Percentiles rank a stretch among this genome's conserved stretches.
Evolutionary conservation across 2,797 vertebrate genomes (phyloP).

Genomic region (Mormyrus proboscirostris): DNA sequence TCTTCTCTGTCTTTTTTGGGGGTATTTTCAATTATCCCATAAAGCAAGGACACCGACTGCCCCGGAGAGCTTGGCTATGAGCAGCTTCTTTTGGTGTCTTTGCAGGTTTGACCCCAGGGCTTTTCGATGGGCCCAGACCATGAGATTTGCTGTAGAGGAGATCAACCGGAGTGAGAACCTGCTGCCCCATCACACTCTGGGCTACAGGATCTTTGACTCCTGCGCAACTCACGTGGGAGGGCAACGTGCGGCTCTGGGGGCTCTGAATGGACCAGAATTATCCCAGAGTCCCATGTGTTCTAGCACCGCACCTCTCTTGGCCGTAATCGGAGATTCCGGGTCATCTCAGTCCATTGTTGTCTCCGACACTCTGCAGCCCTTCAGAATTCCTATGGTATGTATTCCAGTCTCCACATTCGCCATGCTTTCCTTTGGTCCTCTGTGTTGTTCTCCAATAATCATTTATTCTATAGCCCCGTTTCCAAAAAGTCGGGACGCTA

Average conservation of each 20-base stretch:
- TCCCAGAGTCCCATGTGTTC: constrained; percentile 29
- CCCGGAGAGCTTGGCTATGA: background rate
- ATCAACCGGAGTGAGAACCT: constrained; percentile 40
- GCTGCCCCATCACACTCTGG: constrained; percentile 40
- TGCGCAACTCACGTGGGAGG: constrained; percentile 43
- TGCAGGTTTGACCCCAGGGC: constrained; percentile 45
- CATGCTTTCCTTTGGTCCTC: background rate
- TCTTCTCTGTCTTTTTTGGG: background rate
- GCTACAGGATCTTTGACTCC: constrained; percentile 47
- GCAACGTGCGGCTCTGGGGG: constrained; percentile 38
- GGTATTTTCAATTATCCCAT: background rate
- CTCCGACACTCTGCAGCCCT: constrained; percentile 44
- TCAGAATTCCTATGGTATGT: constrained; percentile 47
- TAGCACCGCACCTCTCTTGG: constrained; percentile 29
- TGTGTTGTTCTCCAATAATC: background rate
- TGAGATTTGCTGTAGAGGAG: constrained; percentile 46
- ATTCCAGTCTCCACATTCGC: background rate
- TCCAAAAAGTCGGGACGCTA: background rate
- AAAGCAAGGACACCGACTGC: background rate
- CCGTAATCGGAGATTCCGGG: constrained; percentile 44
- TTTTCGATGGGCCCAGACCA: constrained; percentile 43
- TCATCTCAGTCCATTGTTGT: constrained; percentile 48
- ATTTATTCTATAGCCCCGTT: background rate
- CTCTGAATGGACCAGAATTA: constrained; percentile 37
- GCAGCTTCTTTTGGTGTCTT: background rate